Conservation (phyloP, 2,113 vertebrate genomes). For the Pavo muticus region DNA sequence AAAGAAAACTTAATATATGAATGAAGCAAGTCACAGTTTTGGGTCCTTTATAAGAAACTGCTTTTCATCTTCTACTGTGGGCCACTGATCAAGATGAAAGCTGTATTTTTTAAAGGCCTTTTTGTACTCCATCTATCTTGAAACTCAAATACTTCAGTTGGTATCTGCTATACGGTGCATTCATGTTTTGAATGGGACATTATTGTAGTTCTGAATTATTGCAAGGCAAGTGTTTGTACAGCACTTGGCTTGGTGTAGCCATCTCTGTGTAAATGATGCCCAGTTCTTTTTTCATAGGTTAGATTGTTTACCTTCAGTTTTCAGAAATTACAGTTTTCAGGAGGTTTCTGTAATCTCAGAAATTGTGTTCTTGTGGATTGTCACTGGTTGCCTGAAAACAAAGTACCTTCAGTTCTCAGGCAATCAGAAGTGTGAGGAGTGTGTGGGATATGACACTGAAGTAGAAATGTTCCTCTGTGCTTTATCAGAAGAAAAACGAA, state of each 20-base stretch:
- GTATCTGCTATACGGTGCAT: neutral
- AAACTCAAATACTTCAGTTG: neutral
- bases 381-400: neutral
- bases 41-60: neutral
- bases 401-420: neutral
- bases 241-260: neutral
- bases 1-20: neutral
- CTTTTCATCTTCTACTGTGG: neutral
- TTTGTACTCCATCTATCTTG: neutral
- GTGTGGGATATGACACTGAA: neutral
- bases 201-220: neutral
- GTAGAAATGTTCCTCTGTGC: neutral
- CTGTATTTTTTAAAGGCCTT: neutral
- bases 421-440: neutral
- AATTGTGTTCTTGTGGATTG: neutral
- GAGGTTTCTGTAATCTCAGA: neutral
- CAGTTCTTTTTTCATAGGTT: neutral
- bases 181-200: neutral
- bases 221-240: fast-evolving
- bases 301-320: neutral
- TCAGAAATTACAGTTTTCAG: neutral
- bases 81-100: neutral
- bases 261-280: neutral
- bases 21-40: neutral
- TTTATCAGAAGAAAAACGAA: neutral